phyloP scores from a whole-genome alignment of 1,140 invertebrate species.

The Trinorchestia longiramus region DNA sequence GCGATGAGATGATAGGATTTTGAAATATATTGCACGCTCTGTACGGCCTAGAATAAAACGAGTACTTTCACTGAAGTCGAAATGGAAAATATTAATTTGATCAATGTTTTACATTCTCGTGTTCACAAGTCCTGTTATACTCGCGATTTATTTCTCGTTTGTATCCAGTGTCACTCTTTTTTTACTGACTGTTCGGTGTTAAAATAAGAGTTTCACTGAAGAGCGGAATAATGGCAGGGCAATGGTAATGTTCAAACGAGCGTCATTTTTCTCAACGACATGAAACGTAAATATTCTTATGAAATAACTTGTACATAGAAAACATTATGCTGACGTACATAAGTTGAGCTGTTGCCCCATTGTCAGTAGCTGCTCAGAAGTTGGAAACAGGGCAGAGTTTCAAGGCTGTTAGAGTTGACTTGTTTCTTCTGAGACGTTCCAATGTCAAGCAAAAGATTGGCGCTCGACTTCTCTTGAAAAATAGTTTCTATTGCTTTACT shows the following conservation, averaged over 20 bases:
- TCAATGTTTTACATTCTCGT: too few relatives aligned
- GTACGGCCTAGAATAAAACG: too few relatives aligned
- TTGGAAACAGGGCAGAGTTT: background rate
- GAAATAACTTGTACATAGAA: background rate
- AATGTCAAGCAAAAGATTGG: background rate
- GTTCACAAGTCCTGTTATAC: too few relatives aligned
- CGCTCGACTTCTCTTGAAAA: background rate
- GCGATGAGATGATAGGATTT: too few relatives aligned
- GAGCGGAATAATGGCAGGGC: background rate
- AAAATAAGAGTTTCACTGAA: too few relatives aligned
- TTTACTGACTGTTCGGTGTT: too few relatives aligned
- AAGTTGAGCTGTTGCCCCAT: background rate
- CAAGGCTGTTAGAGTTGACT: background rate
- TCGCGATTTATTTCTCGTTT: too few relatives aligned
- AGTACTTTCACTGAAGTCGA: too few relatives aligned
- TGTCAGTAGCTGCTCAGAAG: background rate
- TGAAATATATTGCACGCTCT: too few relatives aligned
- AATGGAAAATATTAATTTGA: too few relatives aligned
- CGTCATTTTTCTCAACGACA: background rate
- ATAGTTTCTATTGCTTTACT: background rate
- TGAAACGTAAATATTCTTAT: background rate
- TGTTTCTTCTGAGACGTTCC: background rate
- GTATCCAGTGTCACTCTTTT: too few relatives aligned
- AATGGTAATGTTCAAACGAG: background rate
- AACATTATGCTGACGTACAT: background rate